Conservation (phyloP, 2,888 invertebrate species). For the Ochropleura leucogaster region DNA sequence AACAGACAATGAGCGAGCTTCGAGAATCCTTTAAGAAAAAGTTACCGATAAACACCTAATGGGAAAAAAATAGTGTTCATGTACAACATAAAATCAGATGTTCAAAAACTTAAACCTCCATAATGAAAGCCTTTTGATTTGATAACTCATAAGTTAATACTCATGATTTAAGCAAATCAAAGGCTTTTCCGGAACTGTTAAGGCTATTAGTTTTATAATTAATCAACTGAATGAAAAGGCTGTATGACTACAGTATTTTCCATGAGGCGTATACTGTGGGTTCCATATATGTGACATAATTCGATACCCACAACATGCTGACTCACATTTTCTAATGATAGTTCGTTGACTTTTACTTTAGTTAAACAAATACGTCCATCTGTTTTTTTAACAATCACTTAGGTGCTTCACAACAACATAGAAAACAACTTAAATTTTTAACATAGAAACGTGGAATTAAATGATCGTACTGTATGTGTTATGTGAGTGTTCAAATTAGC, state of each 20-base stretch:
- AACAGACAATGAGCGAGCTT: not conserved
- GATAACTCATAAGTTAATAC: too few relatives aligned
- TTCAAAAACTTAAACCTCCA: not conserved
- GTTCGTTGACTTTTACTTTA: slow-evolving; percentile 29
- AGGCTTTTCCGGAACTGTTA: slow-evolving; percentile 22
- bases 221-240: slow-evolving; percentile 42
- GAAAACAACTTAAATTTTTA: too few relatives aligned
- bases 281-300: slow-evolving; percentile 22
- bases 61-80: not conserved
- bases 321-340: slow-evolving; percentile 65
- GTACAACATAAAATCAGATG: not conserved
- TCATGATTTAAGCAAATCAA: slow-evolving; percentile 5
- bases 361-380: slow-evolving; percentile 14
- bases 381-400: slow-evolving; percentile 15
- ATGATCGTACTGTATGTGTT: not conserved
- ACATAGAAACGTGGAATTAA: not conserved
- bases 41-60: not conserved
- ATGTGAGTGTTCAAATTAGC: not conserved
- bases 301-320: slow-evolving; percentile 56
- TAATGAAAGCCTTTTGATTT: not conserved
- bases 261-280: slow-evolving; percentile 16
- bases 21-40: not conserved
- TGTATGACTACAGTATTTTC: slow-evolving; percentile 21
- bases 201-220: slow-evolving; percentile 23
- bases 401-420: not conserved